Base-by-base conservation (phyloP, 2,888 invertebrate species). In the Drosophila nr. perissopoda region DNA sequence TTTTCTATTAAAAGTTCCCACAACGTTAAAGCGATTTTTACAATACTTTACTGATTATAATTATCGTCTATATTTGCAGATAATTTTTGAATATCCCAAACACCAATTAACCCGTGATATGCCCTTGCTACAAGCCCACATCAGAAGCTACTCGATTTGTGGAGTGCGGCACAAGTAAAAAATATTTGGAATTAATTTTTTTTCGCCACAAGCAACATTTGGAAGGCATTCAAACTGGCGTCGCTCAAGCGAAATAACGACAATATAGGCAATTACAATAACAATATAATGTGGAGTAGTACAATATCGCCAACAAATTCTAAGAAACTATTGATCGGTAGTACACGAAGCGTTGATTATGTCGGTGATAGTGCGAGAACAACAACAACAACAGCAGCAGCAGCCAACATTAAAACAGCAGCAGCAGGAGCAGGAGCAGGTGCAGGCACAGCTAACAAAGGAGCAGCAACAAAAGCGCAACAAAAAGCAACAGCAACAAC, bases 281-380 rank as follows among this genome's bases (percentile, higher is more conserved):
- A 87, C 33, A 83, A 89, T 90, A 92, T 90, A 89, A 93, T 93
- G 93, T 92, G 92, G 93, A 92, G 92, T 89, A 92, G 92, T 88
- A 90, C 92, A 85, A 92, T 92, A 90, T 93, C 93, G 80, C 93
- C 93, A 86, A 93, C 92, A 79, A 93, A 93, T 88, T 93, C 93
- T 79, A 93, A 93, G 87, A 93, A 92, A 91, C 90, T 93, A 75
- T 89, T 93, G 80, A 92, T 93, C 83, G 91, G 92, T 81, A 92
- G 92, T 80, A 91, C 91, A 87, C 90, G 91, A 91, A 91, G 91
- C 92, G 91, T 92, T 91, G 93, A 93, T 91, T 93, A 93, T 93
- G 93, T 92, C 92, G 93, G 91, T 92, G 92, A 91, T 82, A 89
- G 91, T 88, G 83, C 88, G 80, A 90, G 80, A 80, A 73, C 80